phyloP scores from a whole-genome alignment of 2,797 vertebrate species.

The Psittacula derbiana region DNA sequence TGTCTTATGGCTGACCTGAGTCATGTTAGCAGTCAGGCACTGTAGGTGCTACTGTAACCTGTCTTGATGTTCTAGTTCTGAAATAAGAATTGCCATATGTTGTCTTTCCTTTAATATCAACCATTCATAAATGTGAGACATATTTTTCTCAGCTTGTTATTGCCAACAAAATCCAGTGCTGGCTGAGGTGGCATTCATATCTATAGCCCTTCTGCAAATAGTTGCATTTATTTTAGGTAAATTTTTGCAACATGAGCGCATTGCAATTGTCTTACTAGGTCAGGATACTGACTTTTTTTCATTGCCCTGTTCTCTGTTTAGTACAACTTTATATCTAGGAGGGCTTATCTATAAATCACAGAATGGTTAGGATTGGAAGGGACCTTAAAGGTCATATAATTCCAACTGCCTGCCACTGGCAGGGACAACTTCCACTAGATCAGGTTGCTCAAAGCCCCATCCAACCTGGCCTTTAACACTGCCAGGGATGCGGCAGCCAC shows the following conservation, averaged over 20 bases:
- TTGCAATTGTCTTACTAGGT: background rate
- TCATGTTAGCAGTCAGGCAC: background rate
- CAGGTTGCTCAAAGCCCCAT: background rate
- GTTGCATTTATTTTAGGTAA: background rate
- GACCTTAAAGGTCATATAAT: background rate
- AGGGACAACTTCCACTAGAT: background rate
- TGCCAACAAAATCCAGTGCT: background rate
- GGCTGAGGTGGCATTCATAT: background rate
- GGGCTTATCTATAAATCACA: background rate
- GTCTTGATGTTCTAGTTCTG: background rate
- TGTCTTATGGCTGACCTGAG: background rate
- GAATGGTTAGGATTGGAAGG: background rate
- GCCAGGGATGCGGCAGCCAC: background rate
- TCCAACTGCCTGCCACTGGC: background rate
- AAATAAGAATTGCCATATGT: background rate
- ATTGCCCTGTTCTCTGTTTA: background rate
- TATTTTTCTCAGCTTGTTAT: background rate
- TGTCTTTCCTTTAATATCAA: background rate
- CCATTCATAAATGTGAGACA: conserved; percentile 5
- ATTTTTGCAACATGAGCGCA: background rate
- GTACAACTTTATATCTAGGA: background rate
- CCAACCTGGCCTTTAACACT: background rate
- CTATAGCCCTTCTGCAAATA: background rate
- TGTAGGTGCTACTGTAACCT: background rate
- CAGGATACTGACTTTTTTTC: background rate